A percentile compares a stretch with the other conserved stretches of the same genome.
Conservation (phyloP, 2,113 vertebrate genomes). For the Mormyrus lacerda region DNA sequence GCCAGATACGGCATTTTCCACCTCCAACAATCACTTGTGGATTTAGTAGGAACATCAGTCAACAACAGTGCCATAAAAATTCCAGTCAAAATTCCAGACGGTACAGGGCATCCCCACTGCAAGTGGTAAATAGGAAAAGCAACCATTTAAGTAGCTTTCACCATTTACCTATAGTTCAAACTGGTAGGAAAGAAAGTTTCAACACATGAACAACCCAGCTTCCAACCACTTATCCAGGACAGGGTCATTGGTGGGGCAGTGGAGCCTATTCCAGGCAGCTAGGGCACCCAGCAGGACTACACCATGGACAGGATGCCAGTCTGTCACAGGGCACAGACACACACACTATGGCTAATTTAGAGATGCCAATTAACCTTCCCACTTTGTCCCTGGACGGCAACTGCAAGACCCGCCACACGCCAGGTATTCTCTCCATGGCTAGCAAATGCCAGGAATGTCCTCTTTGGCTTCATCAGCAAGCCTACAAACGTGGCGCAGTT, state of each 20-base stretch:
- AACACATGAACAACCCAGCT: not conserved
- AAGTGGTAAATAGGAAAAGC: not conserved
- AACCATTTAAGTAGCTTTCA: not conserved
- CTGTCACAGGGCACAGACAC: not conserved
- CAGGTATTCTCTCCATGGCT: not conserved
- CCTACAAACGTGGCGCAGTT: not conserved
- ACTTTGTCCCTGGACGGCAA: not conserved
- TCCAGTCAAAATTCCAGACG: not conserved
- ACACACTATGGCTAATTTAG: not conserved
- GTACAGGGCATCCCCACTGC: not conserved
- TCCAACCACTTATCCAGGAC: not conserved
- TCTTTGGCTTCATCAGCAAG: conserved; percentile 4
- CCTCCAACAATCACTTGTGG: not conserved
- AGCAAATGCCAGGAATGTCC: not conserved
- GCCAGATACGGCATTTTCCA: not conserved
- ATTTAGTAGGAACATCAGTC: not conserved
- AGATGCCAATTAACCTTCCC: not conserved
- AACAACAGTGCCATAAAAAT: not conserved
- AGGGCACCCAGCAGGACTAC: not conserved
- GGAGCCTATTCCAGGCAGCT: not conserved
- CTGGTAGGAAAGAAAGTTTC: not conserved
- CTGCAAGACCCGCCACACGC: not conserved
- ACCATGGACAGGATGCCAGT: not conserved
- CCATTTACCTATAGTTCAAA: not conserved
- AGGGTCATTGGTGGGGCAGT: not conserved